Evolutionary conservation across 2,797 vertebrate species (phyloP).

Genomic region (Lutra lutra): DNA sequence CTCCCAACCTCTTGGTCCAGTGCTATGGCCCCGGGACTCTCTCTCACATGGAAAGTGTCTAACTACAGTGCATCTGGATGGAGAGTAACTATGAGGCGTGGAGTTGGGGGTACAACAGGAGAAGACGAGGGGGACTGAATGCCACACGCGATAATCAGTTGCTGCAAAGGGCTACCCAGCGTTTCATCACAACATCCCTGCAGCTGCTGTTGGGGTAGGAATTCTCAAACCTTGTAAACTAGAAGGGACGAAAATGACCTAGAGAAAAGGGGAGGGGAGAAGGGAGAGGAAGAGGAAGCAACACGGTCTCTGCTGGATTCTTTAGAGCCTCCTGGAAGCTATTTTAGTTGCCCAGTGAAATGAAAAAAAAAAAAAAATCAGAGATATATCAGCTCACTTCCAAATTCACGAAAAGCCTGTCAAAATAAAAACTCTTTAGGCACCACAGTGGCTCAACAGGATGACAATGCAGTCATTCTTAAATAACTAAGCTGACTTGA

Average conservation of each 20-base stretch:
- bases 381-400: background rate
- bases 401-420: background rate
- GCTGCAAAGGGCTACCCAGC: background rate
- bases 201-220: background rate
- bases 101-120: rapidly evolving
- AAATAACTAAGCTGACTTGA: rapidly evolving
- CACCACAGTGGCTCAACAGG: background rate
- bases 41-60: background rate
- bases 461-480: rapidly evolving
- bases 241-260: background rate
- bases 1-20: background rate
- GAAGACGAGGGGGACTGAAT: background rate
- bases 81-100: rapidly evolving
- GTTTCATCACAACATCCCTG: background rate
- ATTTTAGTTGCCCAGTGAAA: background rate
- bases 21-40: background rate
- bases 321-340: background rate
- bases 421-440: background rate
- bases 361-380: background rate
- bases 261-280: background rate
- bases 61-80: background rate
- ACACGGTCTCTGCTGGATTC: background rate
- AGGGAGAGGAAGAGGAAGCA: background rate
- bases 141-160: too few relatives aligned
- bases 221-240: background rate